Conservation (phyloP, 2,888 invertebrate species). For the Neoscelio sp. region DNA sequence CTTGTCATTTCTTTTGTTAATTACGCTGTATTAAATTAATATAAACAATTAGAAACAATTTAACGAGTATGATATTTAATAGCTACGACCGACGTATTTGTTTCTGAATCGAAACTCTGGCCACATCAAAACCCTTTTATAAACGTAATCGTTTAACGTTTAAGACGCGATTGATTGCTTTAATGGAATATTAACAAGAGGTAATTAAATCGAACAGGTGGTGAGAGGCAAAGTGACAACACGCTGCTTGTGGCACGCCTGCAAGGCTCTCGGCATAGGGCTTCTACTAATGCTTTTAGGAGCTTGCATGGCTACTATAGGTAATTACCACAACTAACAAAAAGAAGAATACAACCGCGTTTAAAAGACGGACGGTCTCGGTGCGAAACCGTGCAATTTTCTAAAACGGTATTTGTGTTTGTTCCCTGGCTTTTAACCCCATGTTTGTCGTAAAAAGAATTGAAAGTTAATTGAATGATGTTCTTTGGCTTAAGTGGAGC, state of each 20-base stretch:
- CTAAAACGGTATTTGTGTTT: slow-evolving; percentile 11
- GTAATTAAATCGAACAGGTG: slow-evolving; percentile 84
- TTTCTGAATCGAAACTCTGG: slow-evolving; percentile 10
- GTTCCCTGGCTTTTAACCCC: slow-evolving; percentile 7
- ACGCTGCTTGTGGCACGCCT: slow-evolving; percentile 96
- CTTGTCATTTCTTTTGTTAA: too few relatives aligned
- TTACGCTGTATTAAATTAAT: too few relatives aligned
- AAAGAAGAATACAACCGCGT: slow-evolving; percentile 16
- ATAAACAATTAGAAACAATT: too few relatives aligned
- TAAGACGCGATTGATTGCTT: slow-evolving; percentile 52
- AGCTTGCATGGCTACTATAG: slow-evolving; percentile 96
- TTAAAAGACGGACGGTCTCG: slow-evolving; percentile 17
- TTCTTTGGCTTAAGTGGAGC: background rate
- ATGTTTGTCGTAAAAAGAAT: slow-evolving; percentile 10
- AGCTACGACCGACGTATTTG: too few relatives aligned
- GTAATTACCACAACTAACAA: slow-evolving; percentile 83
- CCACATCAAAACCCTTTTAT: slow-evolving; percentile 20
- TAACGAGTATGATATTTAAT: background rate
- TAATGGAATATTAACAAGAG: slow-evolving; percentile 65
- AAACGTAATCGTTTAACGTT: slow-evolving; percentile 49
- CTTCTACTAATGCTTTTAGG: slow-evolving; percentile 94
- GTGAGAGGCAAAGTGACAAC: slow-evolving; percentile 95
- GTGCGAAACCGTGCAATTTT: slow-evolving; percentile 10
- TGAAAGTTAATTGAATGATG: slow-evolving; percentile 13
- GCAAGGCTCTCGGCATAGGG: slow-evolving; percentile 95